Evolutionary conservation across 2,888 invertebrate species (phyloP).

Genomic region (Melitaea athalia): DNA sequence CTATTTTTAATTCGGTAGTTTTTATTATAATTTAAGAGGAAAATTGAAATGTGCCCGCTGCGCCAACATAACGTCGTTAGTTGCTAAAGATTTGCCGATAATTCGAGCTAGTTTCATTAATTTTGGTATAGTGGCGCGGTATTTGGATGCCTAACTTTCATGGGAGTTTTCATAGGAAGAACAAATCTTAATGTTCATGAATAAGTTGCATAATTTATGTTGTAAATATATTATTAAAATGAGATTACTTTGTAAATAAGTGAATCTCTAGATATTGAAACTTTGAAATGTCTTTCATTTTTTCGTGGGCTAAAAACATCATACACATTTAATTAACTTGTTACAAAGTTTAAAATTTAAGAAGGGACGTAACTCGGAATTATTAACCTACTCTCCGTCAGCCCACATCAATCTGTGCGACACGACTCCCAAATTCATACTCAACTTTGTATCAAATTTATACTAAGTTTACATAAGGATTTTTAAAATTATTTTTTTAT

Average conservation of each 20-base stretch:
- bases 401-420: neutral
- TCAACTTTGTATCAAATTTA: neutral
- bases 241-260: neutral
- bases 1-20: too few species aligned
- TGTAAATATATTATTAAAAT: too few species aligned
- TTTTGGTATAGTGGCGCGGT: too few species aligned
- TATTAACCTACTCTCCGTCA: neutral
- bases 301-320: neutral
- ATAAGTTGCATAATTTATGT: too few species aligned
- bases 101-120: too few species aligned
- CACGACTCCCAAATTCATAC: neutral
- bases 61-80: too few species aligned
- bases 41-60: too few species aligned
- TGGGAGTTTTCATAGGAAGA: too few species aligned
- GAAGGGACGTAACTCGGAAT: neutral
- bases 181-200: too few species aligned
- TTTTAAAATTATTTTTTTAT: neutral
- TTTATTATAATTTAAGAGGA: too few species aligned
- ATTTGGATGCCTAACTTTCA: too few species aligned
- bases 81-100: too few species aligned
- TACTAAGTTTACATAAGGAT: neutral
- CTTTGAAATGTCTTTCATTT: neutral
- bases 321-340: neutral
- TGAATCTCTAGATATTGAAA: neutral
- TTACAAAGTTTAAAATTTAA: constrained; percentile 1